Evolutionary conservation across 2,797 vertebrate genomes (phyloP), one percentile per base, ranked within the genome.

Genomic region (Periparus ater): DNA sequence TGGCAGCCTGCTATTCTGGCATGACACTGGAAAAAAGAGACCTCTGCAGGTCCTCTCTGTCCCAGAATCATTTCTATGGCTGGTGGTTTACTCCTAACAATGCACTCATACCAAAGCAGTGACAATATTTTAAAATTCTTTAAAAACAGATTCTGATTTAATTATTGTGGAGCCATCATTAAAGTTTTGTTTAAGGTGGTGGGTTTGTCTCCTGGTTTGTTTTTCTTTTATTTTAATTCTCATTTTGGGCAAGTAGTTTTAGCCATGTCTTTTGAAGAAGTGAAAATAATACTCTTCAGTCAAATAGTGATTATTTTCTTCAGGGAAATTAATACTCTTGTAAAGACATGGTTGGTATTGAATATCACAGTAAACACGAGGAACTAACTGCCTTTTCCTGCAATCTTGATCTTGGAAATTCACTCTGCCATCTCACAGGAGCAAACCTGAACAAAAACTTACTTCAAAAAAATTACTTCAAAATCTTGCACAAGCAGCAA

Each of bases 141-240:
- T 77, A 78, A 34, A 57, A 36, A 3, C 2, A 48, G 17, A 80
- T 3, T 21, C 21, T 57, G 8, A 75, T 17, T 55, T 80, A 40
- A 77, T 80, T 81, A 50, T 6, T 55, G 12, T 54, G 12, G 40
- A 70, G 5, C 3, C 7, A 44, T 34, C 66, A 50, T 15, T 0
- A 44, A 44, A 6, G 61, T 86, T 73, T 36, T 3, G 6, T 6
- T 62, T 34, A 44, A 40, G 6, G 13, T 19, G 4, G 8, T 32
- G 10, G 3, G 4, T 36, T 50, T 58, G 2, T 6, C 22, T 73
- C 6, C 19, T 54, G 12, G 13, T 30, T 44, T 19, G 2, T 12
- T 17, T 26, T 17, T 8, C 1, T 7, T 26, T 1, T 5, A 4
- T 32, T 42, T 44, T 1, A 21, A 22, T 38, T 71, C 5, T 45